These are phyloP conservation scores for Alca torda DNA, from an alignment of 2,797 vertebrate species.

Conservation along the genomic window DNA sequence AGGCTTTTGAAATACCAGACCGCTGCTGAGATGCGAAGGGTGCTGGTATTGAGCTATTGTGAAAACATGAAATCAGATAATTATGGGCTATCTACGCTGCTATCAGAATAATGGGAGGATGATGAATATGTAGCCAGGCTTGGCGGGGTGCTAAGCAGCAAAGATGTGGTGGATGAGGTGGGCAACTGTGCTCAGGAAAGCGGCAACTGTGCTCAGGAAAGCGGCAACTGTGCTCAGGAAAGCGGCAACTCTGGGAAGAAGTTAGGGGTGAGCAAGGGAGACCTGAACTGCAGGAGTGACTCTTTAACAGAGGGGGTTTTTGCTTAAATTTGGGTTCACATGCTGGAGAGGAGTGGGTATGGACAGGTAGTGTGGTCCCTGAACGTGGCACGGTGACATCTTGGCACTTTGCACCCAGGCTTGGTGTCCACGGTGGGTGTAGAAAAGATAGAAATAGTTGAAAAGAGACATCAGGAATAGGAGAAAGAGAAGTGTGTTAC, in stretches of 20 bases:
- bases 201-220: no score
- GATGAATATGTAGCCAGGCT: background rate
- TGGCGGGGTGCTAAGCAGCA: background rate
- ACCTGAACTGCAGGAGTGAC: background rate
- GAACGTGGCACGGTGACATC: background rate
- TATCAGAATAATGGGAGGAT: background rate
- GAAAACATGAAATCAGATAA: background rate
- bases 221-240: background rate
- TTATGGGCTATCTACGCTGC: background rate
- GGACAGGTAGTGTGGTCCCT: background rate
- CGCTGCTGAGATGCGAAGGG: background rate
- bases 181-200: background rate
- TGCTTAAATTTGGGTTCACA: background rate
- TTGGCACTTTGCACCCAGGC: background rate
- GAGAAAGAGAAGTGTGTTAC: background rate
- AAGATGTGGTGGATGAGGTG: background rate
- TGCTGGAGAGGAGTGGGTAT: background rate
- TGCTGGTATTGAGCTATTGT: background rate
- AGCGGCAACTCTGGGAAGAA: background rate
- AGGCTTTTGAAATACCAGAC: background rate
- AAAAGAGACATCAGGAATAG: background rate
- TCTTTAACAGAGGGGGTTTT: fast-evolving
- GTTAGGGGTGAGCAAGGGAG: background rate
- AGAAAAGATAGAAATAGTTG: background rate
- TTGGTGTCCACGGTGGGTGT: no score